A percentile compares a stretch with the other conserved stretches of the same genome.
phyloP scores from a whole-genome alignment of 2,113 vertebrate species.

The Osmerus eperlanus region DNA sequence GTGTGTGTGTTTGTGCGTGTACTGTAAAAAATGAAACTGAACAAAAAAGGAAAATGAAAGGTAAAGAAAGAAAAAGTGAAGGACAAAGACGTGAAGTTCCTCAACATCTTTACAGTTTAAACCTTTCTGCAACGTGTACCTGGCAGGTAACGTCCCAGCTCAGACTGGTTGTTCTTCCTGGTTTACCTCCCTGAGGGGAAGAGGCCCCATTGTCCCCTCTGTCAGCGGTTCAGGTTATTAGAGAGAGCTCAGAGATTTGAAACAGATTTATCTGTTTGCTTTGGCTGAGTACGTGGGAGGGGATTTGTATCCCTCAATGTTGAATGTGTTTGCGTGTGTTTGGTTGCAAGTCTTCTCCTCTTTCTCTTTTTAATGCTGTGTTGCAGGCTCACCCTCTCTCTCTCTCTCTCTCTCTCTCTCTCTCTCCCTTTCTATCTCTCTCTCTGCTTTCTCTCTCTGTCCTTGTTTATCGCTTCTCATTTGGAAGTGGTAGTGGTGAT shows the following conservation, averaged over 20 bases:
- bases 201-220: background rate
- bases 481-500: background rate
- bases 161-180: background rate
- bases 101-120: no score
- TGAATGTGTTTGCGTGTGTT: background rate
- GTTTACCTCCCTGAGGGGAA: slow-evolving; percentile 5
- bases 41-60: background rate
- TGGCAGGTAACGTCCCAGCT: background rate
- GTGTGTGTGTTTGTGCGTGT: background rate
- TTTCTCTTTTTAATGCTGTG: background rate
- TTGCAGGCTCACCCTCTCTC: background rate
- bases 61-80: no score
- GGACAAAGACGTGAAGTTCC: no score
- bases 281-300: slow-evolving; percentile 10
- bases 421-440: background rate
- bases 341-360: background rate
- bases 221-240: slow-evolving; percentile 11
- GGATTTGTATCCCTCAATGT: background rate
- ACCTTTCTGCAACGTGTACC: background rate
- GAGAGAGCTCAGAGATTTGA: slow-evolving; percentile 1
- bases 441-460: background rate
- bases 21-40: background rate
- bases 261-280: slow-evolving; percentile 18
- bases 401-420: background rate
- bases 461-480: background rate